Conservation (phyloP, 1,140 invertebrate genomes). For the Leptonema lineaticorne region DNA sequence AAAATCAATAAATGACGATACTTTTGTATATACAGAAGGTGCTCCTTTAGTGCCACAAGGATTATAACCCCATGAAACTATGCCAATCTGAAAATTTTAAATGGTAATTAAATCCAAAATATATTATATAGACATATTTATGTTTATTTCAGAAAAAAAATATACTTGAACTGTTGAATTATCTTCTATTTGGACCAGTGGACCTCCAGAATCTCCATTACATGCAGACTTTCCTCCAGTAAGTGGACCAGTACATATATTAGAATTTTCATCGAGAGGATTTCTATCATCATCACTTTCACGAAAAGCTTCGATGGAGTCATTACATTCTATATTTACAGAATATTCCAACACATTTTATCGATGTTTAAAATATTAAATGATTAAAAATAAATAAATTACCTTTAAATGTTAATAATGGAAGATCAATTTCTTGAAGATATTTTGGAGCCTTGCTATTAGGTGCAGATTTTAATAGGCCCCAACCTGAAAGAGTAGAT, state of each 20-base stretch:
- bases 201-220: constrained; percentile 68
- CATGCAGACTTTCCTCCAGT: constrained; percentile 61
- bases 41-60: constrained; percentile 65
- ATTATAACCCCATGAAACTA: constrained; percentile 76
- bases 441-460: constrained; percentile 48
- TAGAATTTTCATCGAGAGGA: constrained; percentile 49
- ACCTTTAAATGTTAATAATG: constrained; percentile 50
- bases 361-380: too few species aligned
- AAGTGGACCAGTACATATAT: constrained; percentile 65
- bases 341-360: not conserved
- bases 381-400: constrained; percentile 3
- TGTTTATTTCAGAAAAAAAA: not conserved
- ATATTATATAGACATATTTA: not conserved
- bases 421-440: constrained; percentile 52
- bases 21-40: constrained; percentile 72
- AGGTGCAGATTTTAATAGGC: constrained; percentile 45
- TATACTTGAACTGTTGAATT: constrained; percentile 28
- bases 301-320: constrained; percentile 47
- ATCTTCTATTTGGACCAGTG: constrained; percentile 53
- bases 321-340: constrained; percentile 47
- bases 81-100: constrained; percentile 55
- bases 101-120: not conserved
- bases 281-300: constrained; percentile 46
- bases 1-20: constrained; percentile 60
- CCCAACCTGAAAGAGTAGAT: constrained; percentile 51